Evolutionary conservation across 2,113 vertebrate species (phyloP).

Genomic region (Phoenicopterus ruber): DNA sequence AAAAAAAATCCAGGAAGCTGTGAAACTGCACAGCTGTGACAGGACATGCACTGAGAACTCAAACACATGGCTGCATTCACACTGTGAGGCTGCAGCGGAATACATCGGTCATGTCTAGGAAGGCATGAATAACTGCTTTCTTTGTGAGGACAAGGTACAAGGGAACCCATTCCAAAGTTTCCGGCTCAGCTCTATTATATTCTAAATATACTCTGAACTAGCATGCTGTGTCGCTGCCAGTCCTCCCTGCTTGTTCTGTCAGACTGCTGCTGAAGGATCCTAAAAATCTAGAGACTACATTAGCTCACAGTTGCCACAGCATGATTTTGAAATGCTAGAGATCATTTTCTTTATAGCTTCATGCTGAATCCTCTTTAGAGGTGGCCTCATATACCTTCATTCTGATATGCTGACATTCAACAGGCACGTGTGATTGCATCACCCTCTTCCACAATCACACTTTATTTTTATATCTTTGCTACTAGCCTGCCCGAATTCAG

Average conservation of each 20-base stretch:
- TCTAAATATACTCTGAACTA: not conserved
- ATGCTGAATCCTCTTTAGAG: not conserved
- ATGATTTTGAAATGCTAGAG: not conserved
- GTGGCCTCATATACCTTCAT: not conserved
- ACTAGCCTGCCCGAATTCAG: slow-evolving; percentile 11
- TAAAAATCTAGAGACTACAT: not conserved
- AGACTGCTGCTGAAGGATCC: not conserved
- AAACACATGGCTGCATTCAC: not conserved
- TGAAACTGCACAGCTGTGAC: not conserved
- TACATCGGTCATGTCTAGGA: not conserved
- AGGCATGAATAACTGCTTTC: not conserved
- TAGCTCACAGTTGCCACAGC: not conserved
- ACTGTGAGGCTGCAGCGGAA: not conserved
- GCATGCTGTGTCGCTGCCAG: not conserved
- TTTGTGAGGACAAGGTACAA: not conserved
- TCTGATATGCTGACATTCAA: not conserved
- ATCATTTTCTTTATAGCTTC: not conserved
- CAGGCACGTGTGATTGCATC: not conserved
- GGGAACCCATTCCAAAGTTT: not conserved
- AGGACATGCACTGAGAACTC: not conserved
- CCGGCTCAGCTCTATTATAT: not conserved
- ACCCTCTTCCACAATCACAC: not conserved
- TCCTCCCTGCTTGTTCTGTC: not conserved
- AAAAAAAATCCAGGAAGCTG: not conserved
- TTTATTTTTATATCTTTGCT: slow-evolving; percentile 16